Base-by-base conservation (phyloP, 1,140 invertebrate genomes). In the Drosophila bocki region DNA sequence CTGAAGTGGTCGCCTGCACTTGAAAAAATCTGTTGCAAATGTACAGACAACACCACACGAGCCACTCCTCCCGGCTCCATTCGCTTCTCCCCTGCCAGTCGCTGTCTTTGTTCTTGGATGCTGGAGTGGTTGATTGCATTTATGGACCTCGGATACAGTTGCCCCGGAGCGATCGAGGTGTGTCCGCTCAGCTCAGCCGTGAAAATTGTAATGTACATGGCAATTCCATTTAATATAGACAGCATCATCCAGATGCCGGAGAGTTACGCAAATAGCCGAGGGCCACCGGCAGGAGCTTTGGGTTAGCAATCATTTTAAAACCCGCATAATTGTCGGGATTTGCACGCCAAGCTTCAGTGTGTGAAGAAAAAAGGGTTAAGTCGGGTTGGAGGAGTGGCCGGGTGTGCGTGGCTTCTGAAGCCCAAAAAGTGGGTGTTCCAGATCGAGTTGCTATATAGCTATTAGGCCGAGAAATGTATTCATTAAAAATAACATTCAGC, bases 291-390 rank as follows among this genome's bases (percentile, higher is more conserved):
- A 62, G 29, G 70, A 56, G 50, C 80, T 37, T 70, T 63, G 75
- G 81, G 60, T 80, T 76, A 80, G 75, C 82, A 85, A 86, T 86
- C 71, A 77, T 80, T 87, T 87, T 78, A 88, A 86, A 88, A 90
- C 85, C 84, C 84, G 84, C 85, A 88, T 88, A 88, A 88, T 88
- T 88, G 84, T 90, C 84, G 68, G 81, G 84, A 88, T 88, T 88
- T 88, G 84, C 84, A 88, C 84, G 85, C 85, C 85, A 65, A 65
- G 26, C 11, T 56, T 50, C 69, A 47, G 59, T 44, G 51, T 51
- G 61, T 51, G 61, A 45, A 26, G 60, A 62, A 5, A 56, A 80
- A 47, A 48, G 79, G 62, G 62, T 62, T 75, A 50, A 54, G 35
- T 63, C 41, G 75, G 37, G 15, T 67, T 53, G n/a, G 29, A 57